phyloP scores from a whole-genome alignment of 2,888 invertebrate species.

The Lumbricus terrestris region DNA sequence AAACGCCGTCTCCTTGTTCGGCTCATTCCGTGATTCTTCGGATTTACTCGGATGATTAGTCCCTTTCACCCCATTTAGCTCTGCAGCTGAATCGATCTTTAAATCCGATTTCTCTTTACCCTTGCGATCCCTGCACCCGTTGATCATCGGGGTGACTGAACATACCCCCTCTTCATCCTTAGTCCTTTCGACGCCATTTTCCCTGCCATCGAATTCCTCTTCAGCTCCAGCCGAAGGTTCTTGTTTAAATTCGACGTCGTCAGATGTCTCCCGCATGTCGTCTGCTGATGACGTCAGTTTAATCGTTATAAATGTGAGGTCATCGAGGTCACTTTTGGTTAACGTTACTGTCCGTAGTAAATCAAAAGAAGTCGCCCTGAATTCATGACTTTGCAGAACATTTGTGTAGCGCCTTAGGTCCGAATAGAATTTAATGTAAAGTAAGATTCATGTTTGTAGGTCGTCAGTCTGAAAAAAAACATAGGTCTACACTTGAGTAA shows the following conservation, averaged over 20 bases:
- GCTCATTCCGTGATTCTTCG: not conserved
- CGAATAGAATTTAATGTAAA: not conserved
- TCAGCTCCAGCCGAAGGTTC: not conserved
- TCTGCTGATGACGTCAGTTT: not conserved
- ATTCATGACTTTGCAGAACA: not conserved
- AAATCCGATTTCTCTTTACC: not conserved
- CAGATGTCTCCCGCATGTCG: not conserved
- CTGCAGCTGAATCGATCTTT: not conserved
- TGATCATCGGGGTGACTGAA: not conserved
- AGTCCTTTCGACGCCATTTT: not conserved
- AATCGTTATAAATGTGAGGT: not conserved
- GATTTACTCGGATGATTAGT: not conserved
- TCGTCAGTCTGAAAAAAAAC: not conserved
- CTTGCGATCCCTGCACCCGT: not conserved
- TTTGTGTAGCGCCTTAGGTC: not conserved
- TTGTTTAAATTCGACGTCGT: not conserved
- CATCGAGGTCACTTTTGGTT: not conserved
- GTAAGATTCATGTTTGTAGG: not conserved
- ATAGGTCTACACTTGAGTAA: too few species aligned
- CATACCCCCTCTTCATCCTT: not conserved
- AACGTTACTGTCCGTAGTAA: not conserved
- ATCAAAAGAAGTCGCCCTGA: not conserved
- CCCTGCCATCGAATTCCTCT: not conserved
- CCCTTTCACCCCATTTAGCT: not conserved
- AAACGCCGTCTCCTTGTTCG: not conserved